Evolutionary conservation across 2,888 invertebrate species (phyloP), one percentile per base, ranked within the genome.

Genomic region (Euplagia quadripunctaria): DNA sequence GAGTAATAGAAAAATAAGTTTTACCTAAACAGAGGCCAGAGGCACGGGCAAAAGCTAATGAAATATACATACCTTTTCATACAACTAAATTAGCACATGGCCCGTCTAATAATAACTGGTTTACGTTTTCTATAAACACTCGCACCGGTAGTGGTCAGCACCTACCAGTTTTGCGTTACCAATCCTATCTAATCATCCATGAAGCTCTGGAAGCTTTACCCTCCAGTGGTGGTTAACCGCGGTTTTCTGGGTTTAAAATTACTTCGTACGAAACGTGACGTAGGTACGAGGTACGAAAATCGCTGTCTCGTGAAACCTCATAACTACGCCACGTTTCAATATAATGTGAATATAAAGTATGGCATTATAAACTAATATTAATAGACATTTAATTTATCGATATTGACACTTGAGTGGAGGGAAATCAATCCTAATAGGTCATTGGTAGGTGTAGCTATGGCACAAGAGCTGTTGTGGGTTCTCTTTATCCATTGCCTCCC

Each of bases 241-340:
- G 58, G 58, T 20, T 58, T 58, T 58, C 20, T 61, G 61, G 61
- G 31, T 12, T 31, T 61, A 61, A 20, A 61, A 31, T 31, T 61
- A 61, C 61, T 31, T 61, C 61, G 61, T 61, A 61, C 61, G 31
- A 61, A 31, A 61, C 61, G 61, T 61, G 61, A 61, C 31, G 31
- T 61, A 61, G 61, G 14, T 61, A 14, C 6, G 5, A 61, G 61
- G 31, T 61, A 61, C 31, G 20, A 31, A 61, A 61, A 61, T 61
- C 31, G 31, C 7, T 61, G 31, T 12, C n/a, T n/a, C n/a, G n/a
- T n/a, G n/a, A n/a, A n/a, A 20, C 6, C 31, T 61, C 61, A 3
- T 61, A 61, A 12, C 61, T 9, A 46, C 6, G 14, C 31, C 31
- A 61, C 61, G 31, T 61, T 61, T 61, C 61, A 31, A 31, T 20